phyloP scores from a whole-genome alignment of 2,888 invertebrate species.

The Euplexia lucipara region DNA sequence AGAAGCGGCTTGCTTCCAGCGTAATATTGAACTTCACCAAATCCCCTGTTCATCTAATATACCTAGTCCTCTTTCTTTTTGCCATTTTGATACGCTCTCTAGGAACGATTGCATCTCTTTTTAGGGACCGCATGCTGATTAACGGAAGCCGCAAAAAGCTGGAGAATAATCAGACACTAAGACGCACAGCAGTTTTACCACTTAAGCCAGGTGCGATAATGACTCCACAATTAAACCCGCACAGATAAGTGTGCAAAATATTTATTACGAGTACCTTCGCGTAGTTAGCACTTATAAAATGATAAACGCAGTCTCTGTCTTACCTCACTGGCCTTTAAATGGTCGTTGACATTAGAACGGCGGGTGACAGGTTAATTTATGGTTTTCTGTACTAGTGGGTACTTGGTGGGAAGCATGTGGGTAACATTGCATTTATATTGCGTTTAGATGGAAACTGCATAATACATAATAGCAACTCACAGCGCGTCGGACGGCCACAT shows the following conservation, averaged over 20 bases:
- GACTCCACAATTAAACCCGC: not conserved
- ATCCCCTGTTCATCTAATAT: no score
- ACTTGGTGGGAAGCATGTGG: not conserved
- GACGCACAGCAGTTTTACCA: not conserved
- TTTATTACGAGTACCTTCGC: constrained; percentile 10
- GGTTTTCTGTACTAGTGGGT: constrained; percentile 7
- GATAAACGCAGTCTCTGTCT: constrained; percentile 14
- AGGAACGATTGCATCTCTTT: no score
- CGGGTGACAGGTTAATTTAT: constrained; percentile 10
- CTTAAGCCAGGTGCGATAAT: not conserved
- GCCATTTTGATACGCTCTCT: no score
- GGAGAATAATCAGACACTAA: not conserved
- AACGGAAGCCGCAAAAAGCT: not conserved
- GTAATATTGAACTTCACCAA: no score
- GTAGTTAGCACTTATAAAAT: constrained; percentile 33
- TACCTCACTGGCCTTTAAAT: constrained; percentile 45
- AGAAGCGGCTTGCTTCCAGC: no score
- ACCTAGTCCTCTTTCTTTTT: no score
- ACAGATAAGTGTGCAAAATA: constrained; percentile 8
- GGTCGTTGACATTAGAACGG: constrained; percentile 57
- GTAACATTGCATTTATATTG: not conserved
- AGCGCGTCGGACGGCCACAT: no score
- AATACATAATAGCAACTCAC: no score
- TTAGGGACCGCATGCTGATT: no score
- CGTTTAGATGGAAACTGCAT: not conserved